Evolutionary conservation across 2,113 vertebrate species (phyloP).

Genomic region (Salvelinus fontinalis): DNA sequence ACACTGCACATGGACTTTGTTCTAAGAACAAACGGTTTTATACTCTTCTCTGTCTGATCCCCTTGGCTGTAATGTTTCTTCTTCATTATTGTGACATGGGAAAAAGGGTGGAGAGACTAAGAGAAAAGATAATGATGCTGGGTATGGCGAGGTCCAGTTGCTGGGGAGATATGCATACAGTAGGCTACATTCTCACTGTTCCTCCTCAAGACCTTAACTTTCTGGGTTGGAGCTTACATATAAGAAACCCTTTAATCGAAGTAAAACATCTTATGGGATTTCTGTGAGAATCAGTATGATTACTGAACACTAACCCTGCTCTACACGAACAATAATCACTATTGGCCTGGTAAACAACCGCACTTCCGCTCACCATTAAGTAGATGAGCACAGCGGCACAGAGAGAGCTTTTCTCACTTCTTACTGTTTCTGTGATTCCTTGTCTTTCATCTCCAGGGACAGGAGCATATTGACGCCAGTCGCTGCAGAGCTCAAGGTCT

Average conservation of each 20-base stretch:
- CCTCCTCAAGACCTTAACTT: neutral
- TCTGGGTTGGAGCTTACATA: neutral
- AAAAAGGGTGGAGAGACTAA: neutral
- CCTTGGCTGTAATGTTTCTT: neutral
- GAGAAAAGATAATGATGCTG: neutral
- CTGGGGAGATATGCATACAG: neutral
- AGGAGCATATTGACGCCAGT: neutral
- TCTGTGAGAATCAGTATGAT: neutral
- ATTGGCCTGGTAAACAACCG: neutral
- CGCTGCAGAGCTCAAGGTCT: neutral
- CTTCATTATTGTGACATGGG: neutral
- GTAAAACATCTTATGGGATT: neutral
- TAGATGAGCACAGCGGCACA: neutral
- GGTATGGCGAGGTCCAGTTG: neutral
- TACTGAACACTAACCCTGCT: neutral
- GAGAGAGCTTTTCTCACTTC: neutral
- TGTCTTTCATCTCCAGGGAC: neutral
- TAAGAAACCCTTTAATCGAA: neutral
- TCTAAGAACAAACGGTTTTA: neutral
- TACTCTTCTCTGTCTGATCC: neutral
- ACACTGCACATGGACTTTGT: conserved; percentile 9
- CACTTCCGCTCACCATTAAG: neutral
- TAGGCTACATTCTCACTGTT: neutral
- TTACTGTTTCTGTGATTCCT: neutral
- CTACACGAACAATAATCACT: neutral